Percentiles rank a stretch among this genome's conserved stretches.
These are phyloP conservation scores for Patella pellucida DNA, from an alignment of 2,888 invertebrate genomes.

Conservation along the genomic window DNA sequence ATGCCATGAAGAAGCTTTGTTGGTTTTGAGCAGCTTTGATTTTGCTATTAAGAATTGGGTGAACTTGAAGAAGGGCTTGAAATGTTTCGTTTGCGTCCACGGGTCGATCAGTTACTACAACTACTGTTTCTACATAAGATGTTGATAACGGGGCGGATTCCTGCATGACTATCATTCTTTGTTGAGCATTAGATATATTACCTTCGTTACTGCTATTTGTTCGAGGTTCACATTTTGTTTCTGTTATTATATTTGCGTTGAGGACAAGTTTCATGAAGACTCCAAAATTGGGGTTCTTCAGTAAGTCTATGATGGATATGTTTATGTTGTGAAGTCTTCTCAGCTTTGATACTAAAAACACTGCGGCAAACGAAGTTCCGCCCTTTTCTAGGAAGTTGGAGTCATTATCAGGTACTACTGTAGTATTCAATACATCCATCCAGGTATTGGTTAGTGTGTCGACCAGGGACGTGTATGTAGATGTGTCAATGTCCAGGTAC, in stretches of 20 bases:
- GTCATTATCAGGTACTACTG: background rate
- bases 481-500: background rate
- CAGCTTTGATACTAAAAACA: background rate
- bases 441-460: background rate
- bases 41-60: background rate
- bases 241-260: background rate
- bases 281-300: background rate
- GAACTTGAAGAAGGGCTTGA: background rate
- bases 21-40: background rate
- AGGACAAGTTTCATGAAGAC: background rate
- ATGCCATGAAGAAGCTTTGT: background rate
- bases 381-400: background rate
- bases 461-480: background rate
- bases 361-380: background rate
- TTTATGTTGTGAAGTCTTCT: background rate
- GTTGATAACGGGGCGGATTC: conserved; percentile 12
- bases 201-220: background rate
- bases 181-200: conserved; percentile 18
- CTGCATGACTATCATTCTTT: conserved; percentile 23
- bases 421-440: background rate
- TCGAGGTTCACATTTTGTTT: background rate
- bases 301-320: background rate
- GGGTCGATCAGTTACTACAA: background rate
- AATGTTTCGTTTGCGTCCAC: background rate
- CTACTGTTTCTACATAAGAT: conserved; percentile 17